Conservation (phyloP, 2,797 vertebrate species). For the Melanotaenia nigrans region DNA sequence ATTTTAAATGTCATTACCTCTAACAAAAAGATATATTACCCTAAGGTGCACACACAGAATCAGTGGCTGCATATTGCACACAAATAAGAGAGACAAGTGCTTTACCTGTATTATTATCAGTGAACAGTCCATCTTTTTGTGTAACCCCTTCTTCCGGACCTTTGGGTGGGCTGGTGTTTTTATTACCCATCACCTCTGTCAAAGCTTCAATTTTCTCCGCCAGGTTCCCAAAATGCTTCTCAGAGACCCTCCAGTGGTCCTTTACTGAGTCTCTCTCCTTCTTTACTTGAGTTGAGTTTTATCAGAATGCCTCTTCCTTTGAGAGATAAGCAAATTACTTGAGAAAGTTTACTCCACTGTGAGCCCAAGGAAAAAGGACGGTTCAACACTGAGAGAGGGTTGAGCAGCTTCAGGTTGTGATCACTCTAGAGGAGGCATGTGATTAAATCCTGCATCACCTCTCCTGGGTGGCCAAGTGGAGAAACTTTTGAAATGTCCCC, state of each 20-base stretch:
- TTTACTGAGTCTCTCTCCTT: neutral
- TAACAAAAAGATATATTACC: neutral
- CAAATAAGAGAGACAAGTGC: neutral
- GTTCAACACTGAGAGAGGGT: neutral
- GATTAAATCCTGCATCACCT: constrained; percentile 59
- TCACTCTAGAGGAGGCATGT: constrained; percentile 41
- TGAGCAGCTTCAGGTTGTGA: constrained; percentile 29
- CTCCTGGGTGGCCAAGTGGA: constrained; percentile 48
- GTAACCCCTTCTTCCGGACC: constrained; percentile 31
- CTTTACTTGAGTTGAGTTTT: constrained; percentile 10
- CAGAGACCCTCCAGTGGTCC: constrained; percentile 23
- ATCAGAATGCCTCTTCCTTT: constrained; percentile 14
- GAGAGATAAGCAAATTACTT: constrained; percentile 23
- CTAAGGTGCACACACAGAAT: neutral
- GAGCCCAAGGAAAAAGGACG: neutral
- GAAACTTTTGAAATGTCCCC: constrained; percentile 37
- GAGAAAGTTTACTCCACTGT: constrained; percentile 2
- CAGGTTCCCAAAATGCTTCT: constrained; percentile 18
- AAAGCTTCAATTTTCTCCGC: constrained; percentile 19
- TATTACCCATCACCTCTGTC: constrained; percentile 73
- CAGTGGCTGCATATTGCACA: neutral
- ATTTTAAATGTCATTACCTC: no score
- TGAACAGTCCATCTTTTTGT: constrained; percentile 8
- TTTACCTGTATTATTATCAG: constrained; percentile 50
- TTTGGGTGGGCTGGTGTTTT: constrained; percentile 55